These are phyloP conservation scores for Adelognathus sp. DNA, from an alignment of 2,888 invertebrate species.

Conservation along the genomic window DNA sequence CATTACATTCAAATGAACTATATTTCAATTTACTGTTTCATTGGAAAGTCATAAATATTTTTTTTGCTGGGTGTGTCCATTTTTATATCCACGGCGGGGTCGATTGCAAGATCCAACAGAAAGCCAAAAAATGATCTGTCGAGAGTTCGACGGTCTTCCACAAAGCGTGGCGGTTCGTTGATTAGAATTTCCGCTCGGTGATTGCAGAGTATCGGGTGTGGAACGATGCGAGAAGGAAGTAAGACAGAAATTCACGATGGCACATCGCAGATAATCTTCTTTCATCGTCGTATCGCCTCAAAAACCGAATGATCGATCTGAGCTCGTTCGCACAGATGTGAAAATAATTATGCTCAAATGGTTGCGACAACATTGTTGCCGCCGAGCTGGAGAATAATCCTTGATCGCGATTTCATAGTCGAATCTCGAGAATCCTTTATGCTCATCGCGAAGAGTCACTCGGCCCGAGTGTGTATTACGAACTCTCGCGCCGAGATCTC, in stretches of 20 bases:
- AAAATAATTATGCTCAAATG: too few relatives aligned
- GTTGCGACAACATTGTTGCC: too few relatives aligned
- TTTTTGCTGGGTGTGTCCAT: too few relatives aligned
- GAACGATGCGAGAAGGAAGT: conserved; percentile 45
- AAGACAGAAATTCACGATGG: not conserved
- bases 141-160: not conserved
- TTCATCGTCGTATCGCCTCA: too few relatives aligned
- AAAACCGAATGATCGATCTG: too few relatives aligned
- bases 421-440: conserved; percentile 8
- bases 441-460: not conserved
- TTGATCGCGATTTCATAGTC: not conserved
- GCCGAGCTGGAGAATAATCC: not conserved
- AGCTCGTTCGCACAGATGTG: too few relatives aligned
- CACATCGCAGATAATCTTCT: not conserved
- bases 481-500: conserved; percentile 7
- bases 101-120: too few relatives aligned
- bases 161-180: conserved; percentile 55
- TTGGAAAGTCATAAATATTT: too few relatives aligned
- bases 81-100: too few relatives aligned
- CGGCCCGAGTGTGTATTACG: conserved; percentile 6
- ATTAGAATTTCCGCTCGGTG: conserved; percentile 60
- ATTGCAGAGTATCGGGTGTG: conserved; percentile 34
- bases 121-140: not conserved
- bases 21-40: too few relatives aligned
- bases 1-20: too few relatives aligned